Conservation (phyloP, 1,140 invertebrate genomes). For the Pristionchus pacificus region DNA sequence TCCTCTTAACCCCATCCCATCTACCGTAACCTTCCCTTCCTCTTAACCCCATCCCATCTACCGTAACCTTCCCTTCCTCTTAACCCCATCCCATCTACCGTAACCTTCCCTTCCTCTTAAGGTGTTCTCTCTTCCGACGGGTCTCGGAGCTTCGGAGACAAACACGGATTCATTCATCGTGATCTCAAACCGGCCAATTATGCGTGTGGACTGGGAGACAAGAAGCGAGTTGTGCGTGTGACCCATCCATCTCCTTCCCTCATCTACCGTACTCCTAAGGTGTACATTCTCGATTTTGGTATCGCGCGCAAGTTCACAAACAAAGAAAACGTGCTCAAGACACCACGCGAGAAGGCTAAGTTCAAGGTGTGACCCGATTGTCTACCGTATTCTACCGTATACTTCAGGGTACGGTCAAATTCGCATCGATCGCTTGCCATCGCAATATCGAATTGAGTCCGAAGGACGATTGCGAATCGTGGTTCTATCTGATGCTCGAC, state of each 20-base stretch:
- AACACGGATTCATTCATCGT: constrained; percentile 30
- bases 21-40: too few species aligned
- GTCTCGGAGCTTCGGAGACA: background rate
- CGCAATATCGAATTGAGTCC: constrained; percentile 30
- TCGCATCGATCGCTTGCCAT: constrained; percentile 38
- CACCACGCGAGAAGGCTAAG: constrained; percentile 22
- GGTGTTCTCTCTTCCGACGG: background rate
- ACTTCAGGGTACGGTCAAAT: constrained; percentile 34
- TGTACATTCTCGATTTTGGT: constrained; percentile 44
- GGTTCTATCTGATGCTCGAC: constrained; percentile 44
- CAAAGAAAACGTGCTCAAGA: constrained; percentile 37
- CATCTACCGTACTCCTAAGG: background rate
- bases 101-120: background rate
- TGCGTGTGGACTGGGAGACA: constrained; percentile 29
- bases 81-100: too few species aligned
- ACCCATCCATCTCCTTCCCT: background rate
- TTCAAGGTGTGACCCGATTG: constrained; percentile 32
- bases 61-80: background rate
- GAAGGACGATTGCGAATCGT: constrained; percentile 45
- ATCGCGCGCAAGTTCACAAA: constrained; percentile 40
- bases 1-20: too few species aligned
- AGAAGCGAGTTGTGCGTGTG: constrained; percentile 15
- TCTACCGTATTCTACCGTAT: background rate
- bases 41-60: background rate
- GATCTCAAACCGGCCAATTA: constrained; percentile 43